A percentile compares a stretch with the other conserved stretches of the same genome.
phyloP scores from a whole-genome alignment of 2,797 vertebrate genomes.

The Phalanger gymnotis region DNA sequence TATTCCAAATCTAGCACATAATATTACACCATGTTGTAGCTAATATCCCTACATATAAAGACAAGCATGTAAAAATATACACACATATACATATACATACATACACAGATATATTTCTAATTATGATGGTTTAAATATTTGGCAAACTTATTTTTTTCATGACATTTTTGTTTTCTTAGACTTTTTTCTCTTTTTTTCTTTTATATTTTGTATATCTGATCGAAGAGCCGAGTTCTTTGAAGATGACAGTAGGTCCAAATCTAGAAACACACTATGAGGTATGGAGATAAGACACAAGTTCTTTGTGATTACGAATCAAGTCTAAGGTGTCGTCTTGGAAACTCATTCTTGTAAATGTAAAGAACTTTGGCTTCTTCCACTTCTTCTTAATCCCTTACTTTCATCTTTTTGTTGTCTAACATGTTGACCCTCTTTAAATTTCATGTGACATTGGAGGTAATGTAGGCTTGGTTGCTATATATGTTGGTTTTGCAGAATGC shows the following conservation, averaged over 20 bases:
- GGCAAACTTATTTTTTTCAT: not conserved
- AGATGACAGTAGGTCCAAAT: not conserved
- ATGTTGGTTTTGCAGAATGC: not conserved
- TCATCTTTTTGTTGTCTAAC: not conserved
- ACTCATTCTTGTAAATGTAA: not conserved
- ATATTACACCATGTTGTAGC: not conserved
- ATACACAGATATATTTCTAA: not conserved
- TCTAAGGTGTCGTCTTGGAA: not conserved
- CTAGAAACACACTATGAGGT: not conserved
- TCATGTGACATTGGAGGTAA: not conserved
- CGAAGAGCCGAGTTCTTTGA: not conserved
- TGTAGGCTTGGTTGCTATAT: not conserved
- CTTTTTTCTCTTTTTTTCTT: not conserved
- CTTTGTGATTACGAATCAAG: not conserved
- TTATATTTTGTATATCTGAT: not conserved
- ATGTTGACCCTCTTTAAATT: not conserved
- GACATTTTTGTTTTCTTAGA: not conserved
- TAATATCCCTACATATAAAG: not conserved
- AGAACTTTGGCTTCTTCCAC: not conserved
- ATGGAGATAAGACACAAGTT: not conserved
- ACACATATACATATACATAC: not conserved
- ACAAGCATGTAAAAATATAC: not conserved
- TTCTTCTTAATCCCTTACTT: not conserved
- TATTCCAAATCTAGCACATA: not conserved
- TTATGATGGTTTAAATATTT: not conserved